Evolutionary conservation across 2,113 vertebrate genomes (phyloP), one percentile per base, ranked within the genome.

Genomic region (Dasyurus viverrinus): DNA sequence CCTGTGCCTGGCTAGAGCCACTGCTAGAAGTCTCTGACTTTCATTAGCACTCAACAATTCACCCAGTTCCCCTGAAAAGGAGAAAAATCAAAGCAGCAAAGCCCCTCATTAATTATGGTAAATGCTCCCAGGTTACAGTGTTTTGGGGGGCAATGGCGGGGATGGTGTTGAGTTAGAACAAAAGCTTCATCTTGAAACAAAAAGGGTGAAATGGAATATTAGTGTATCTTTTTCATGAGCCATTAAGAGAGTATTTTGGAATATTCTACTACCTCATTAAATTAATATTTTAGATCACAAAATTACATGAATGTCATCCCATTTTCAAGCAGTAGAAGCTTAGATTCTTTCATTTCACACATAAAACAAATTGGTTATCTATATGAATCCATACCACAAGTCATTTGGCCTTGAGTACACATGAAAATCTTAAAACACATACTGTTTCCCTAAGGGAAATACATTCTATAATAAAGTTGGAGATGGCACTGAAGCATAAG

Each of bases 1-100:
- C 97, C 98, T 97, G 96, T 94, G 98, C 98, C 98, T 99, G 98
- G 98, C 98, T 98, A 96, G 95, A 98, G 97, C 98, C 98, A 98
- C 98, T 97, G 53, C 98, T 98, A 98, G 97, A 98, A 98, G 98
- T 98, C 98, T 98, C 98, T 93, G 98, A 98, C 98, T 98, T 98
- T 98, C 98, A 98, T 98, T 98, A 98, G 97, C 98, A 97, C 98
- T 98, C 89, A 4, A 97, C 97, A 97, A 98, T 97, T 98, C 98
- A 99, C 98, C 98, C 98, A 98, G 98, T 95, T 96, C 96, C 94
- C 98, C 92, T 93, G 94, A 96, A 98, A 96, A 97, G 89, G 94
- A 95, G 93, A 89, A 93, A 94, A 95, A 94, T 94, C 93, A 97
- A 96, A 5, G 97, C 98, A 97, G 97, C 96, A 90, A 97, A 98